Percentiles rank a stretch among this genome's conserved stretches.
phyloP scores from a whole-genome alignment of 2,888 invertebrate species.

The Pterostichus niger region DNA sequence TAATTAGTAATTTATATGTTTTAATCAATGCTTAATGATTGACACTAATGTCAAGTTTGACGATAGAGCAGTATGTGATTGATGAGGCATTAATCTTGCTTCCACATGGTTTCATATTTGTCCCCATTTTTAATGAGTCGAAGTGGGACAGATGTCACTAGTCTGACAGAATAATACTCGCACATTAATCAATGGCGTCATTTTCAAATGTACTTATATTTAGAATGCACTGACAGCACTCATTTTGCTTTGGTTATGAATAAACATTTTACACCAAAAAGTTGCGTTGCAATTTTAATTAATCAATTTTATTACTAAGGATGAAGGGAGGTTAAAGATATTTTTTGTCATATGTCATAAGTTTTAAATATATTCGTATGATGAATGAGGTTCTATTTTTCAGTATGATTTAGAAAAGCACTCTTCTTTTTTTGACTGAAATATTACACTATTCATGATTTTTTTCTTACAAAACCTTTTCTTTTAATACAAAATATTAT shows the following conservation, averaged over 20 bases:
- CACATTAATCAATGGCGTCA: conserved; percentile 28
- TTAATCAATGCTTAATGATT: neutral
- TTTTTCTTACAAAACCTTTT: too few relatives aligned
- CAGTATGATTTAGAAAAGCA: too few relatives aligned
- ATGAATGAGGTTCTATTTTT: too few relatives aligned
- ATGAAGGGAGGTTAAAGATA: too few relatives aligned
- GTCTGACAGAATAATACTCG: conserved; percentile 11
- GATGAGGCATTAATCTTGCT: neutral
- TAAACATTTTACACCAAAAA: conserved; percentile 1
- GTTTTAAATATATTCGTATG: too few relatives aligned
- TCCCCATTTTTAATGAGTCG: conserved; percentile 20
- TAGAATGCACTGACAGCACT: conserved; percentile 13
- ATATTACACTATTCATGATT: too few relatives aligned
- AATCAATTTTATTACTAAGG: too few relatives aligned
- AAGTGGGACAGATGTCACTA: conserved; percentile 23
- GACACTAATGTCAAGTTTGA: conserved; percentile 34
- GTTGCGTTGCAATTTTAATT: too few relatives aligned
- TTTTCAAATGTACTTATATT: conserved; percentile 10
- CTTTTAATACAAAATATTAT: too few relatives aligned
- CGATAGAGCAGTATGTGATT: neutral
- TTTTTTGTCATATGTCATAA: too few relatives aligned
- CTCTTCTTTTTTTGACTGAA: too few relatives aligned
- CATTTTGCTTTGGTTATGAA: neutral
- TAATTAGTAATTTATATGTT: neutral
- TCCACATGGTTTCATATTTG: conserved; percentile 19